These are phyloP conservation scores for Agapornis roseicollis DNA, from an alignment of 2,113 vertebrate species.

Conservation along the genomic window DNA sequence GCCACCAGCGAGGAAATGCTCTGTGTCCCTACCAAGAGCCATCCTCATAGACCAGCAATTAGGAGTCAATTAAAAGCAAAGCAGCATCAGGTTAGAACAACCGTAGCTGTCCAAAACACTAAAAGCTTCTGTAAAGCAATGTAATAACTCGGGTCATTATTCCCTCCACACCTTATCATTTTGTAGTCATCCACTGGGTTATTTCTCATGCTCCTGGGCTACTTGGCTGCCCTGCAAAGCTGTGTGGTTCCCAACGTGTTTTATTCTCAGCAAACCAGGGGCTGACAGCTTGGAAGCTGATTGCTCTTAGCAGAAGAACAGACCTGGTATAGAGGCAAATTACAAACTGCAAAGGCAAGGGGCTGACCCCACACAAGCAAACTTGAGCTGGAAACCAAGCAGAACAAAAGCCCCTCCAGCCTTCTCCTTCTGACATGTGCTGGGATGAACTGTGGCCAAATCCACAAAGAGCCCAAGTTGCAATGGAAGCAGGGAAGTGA, in stretches of 20 bases:
- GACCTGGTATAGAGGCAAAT: not conserved
- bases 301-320: not conserved
- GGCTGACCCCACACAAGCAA: not conserved
- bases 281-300: not conserved
- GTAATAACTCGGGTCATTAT: not conserved
- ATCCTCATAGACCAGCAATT: not conserved
- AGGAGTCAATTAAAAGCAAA: not conserved
- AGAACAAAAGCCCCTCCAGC: not conserved
- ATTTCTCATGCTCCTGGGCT: not conserved
- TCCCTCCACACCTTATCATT: not conserved
- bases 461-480: not conserved
- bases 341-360: not conserved
- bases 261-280: not conserved
- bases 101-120: not conserved
- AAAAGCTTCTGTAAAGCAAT: not conserved
- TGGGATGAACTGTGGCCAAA: not conserved
- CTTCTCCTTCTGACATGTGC: not conserved
- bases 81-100: not conserved
- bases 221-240: not conserved
- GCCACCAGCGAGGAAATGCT: not conserved
- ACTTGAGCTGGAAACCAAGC: not conserved
- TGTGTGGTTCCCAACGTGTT: accelerated
- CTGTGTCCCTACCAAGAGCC: not conserved
- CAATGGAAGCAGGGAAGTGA: not conserved
- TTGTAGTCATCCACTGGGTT: not conserved